phyloP scores from a whole-genome alignment of 35 echinoderm and acorn worm species.

The Hemicentrotus pulcherrimus region DNA sequence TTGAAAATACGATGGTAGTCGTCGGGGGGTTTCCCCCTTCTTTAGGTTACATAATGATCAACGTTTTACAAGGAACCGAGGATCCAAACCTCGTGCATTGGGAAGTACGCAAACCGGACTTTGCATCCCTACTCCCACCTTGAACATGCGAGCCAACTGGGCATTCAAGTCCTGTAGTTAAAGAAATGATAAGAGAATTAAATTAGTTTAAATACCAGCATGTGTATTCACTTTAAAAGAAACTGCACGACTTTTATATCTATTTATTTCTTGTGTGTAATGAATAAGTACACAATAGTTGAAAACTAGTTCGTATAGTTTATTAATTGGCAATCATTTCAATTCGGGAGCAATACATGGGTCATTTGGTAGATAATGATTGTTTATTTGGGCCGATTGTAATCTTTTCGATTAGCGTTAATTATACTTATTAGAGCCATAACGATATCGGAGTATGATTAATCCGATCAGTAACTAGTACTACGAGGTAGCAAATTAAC shows the following conservation, averaged over 20 bases:
- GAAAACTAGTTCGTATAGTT: no score
- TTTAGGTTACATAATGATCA: not conserved
- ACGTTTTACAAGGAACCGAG: not conserved
- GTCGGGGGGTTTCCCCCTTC: not conserved
- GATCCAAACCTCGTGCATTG: not conserved
- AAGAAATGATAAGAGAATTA: not conserved
- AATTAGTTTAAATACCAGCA: not conserved
- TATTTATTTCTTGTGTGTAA: no score
- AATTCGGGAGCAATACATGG: not conserved
- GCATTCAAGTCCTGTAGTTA: not conserved
- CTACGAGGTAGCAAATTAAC: not conserved
- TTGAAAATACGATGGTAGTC: no score
- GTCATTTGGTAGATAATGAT: not conserved
- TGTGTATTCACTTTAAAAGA: no score
- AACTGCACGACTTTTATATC: no score
- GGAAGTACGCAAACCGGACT: not conserved
- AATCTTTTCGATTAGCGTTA: not conserved
- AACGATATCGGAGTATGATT: not conserved
- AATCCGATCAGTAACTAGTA: not conserved
- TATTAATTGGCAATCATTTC: not conserved
- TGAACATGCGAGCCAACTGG: not conserved
- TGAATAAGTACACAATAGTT: no score
- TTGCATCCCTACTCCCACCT: not conserved
- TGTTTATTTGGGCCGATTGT: not conserved
- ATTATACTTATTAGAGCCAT: not conserved